phyloP scores from a whole-genome alignment of 1,140 invertebrate species.

The Zelostemma sp. region DNA sequence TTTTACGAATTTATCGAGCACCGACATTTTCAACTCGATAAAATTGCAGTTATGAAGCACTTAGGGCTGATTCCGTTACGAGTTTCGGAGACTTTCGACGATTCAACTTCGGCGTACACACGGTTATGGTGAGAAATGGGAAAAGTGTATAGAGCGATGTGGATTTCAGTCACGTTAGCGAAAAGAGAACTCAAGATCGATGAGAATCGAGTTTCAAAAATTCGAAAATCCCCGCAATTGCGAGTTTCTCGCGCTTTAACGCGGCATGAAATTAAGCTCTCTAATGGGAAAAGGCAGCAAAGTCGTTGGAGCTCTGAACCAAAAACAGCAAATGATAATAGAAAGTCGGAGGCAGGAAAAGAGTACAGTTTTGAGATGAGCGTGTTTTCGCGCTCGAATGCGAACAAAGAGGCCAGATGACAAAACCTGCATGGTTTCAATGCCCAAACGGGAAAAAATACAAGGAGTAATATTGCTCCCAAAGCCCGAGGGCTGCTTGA shows the following conservation, averaged over 20 bases:
- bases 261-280: not conserved
- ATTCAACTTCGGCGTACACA: slow-evolving; percentile 21
- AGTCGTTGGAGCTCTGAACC: slow-evolving; percentile 26
- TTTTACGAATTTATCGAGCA: slow-evolving; percentile 6
- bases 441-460: slow-evolving; percentile 47
- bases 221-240: no score
- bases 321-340: slow-evolving; percentile 35
- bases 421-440: slow-evolving; percentile 59
- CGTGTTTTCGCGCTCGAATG: slow-evolving; percentile 57
- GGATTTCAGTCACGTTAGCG: not conserved
- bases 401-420: slow-evolving; percentile 62
- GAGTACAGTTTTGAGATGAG: slow-evolving; percentile 48
- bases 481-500: slow-evolving; percentile 30
- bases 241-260: no score
- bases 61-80: slow-evolving; percentile 19
- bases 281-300: slow-evolving; percentile 4
- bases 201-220: no score
- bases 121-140: slow-evolving; percentile 12
- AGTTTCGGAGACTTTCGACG: slow-evolving; percentile 23
- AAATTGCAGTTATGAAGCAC: slow-evolving; percentile 22
- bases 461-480: slow-evolving; percentile 54
- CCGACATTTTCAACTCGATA: slow-evolving; percentile 21
- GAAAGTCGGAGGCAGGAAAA: slow-evolving; percentile 38
- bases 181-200: no score
- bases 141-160: slow-evolving; percentile 12